Base-by-base conservation (phyloP, 92 coral and sea anemone species). In the Ricordea florida region DNA sequence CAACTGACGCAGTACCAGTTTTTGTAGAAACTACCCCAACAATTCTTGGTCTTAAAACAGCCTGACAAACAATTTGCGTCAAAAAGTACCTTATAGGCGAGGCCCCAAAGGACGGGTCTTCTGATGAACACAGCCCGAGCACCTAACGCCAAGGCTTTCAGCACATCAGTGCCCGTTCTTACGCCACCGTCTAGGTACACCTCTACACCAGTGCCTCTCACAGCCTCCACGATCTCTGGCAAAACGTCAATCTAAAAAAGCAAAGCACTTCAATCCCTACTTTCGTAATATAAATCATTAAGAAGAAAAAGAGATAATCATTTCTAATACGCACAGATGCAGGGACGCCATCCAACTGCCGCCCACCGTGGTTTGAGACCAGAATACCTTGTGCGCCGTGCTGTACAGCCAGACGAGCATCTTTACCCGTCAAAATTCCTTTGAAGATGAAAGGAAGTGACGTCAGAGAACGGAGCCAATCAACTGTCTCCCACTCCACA, bases 341-440 rank as follows among this genome's bases (percentile, higher is more conserved):
- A n/a, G 64, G 38, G 28, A 70, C 57, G 21, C 72, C 79, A 70
- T 80, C 85, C 5, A 80, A 66, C 40, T 69, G 72, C 50, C 85
- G 57, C 21, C 71, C 85, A 58, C 85, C 85, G 50, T 80, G 85
- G 61, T 80, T 80, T 4, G 85, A 80, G 5, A 80, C 85, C 49
- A 80, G 18, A 27, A 80, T 80, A 9, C 72, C 85, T 47, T 70
- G 62, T 21, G 50, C 79, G n/a, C 85, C 85, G 50, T 59, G 62
- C 30, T 60, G 71, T 37, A 80, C 69, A 9, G 79, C 85, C n/a
- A 57, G 38, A 47, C 52, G 66, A 37, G 85, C 85, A 70, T 80
- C 85, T 8, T 63, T 43, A 2, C 69, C 62, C 20, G 85, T 49
- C 52, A 71, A 23, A 27, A 80, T 52, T 18, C 85, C 85, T 44